phyloP scores from a whole-genome alignment of 2,888 invertebrate species.

The Miltochrista miniata region DNA sequence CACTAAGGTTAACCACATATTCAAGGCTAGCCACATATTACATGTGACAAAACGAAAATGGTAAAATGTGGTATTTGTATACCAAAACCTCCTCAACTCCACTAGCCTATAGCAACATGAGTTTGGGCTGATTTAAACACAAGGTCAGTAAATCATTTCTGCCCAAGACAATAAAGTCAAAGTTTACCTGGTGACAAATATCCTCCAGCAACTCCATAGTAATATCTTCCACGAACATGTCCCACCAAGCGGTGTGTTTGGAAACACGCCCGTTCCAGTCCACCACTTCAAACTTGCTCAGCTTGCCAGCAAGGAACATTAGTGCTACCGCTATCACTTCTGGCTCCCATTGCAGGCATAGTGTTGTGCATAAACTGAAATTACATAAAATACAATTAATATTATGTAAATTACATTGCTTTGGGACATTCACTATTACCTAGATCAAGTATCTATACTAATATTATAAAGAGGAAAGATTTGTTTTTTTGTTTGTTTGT shows the following conservation, averaged over 20 bases:
- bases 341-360: constrained; percentile 99
- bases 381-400: background rate
- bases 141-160: background rate
- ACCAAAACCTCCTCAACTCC: too few species aligned
- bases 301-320: constrained; percentile 97
- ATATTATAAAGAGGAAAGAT: too few species aligned
- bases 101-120: too few species aligned
- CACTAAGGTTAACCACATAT: too few species aligned
- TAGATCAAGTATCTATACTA: too few species aligned
- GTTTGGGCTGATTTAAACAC: too few species aligned
- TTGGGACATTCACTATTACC: too few species aligned
- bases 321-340: constrained; percentile 98
- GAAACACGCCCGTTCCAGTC: constrained; percentile 94
- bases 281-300: constrained; percentile 96
- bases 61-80: too few species aligned
- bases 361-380: constrained; percentile 93
- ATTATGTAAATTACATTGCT: too few species aligned
- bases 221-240: constrained; percentile 97
- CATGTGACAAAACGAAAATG: too few species aligned
- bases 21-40: too few species aligned
- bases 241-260: constrained; percentile 97
- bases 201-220: constrained; percentile 97
- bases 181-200: constrained; percentile 95
- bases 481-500: too few species aligned
- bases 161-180: background rate